Evolutionary conservation across 2,797 vertebrate genomes (phyloP).

Genomic region (Zenarchopterus dispar): DNA sequence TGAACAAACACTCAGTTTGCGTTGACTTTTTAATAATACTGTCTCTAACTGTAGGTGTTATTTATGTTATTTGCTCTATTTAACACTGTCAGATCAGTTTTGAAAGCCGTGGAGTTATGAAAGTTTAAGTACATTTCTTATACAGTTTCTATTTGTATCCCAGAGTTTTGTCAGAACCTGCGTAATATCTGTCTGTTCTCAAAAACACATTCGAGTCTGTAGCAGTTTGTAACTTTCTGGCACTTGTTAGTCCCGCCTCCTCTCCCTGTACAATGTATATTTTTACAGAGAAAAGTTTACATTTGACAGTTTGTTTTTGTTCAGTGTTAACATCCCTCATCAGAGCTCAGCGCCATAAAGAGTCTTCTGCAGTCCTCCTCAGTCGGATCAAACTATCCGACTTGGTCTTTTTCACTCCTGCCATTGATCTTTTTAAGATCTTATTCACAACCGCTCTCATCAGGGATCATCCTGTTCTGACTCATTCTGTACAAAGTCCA

Average conservation of each 20-base stretch:
- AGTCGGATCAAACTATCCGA: not conserved
- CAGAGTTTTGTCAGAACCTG: constrained; percentile 22
- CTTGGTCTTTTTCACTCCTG: not conserved
- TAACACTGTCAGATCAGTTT: constrained; percentile 3
- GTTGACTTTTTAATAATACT: not conserved
- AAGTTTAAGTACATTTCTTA: constrained; percentile 13
- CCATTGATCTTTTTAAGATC: constrained; percentile 3
- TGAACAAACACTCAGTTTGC: not conserved
- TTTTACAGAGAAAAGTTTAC: constrained; percentile 31
- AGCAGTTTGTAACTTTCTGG: not conserved
- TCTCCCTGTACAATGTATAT: not conserved
- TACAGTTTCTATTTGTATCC: constrained; percentile 7
- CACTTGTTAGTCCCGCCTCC: not conserved
- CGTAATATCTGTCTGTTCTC: constrained; percentile 10
- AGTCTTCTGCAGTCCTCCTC: constrained; percentile 20
- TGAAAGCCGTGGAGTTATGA: constrained; percentile 7
- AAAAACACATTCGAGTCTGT: not conserved
- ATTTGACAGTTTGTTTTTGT: not conserved
- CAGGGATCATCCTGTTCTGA: constrained; percentile 1
- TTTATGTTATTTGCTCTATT: constrained; percentile 27
- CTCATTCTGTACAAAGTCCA: not conserved
- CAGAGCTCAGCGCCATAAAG: constrained; percentile 9
- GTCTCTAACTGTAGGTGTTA: constrained; percentile 15
- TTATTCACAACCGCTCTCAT: not conserved
- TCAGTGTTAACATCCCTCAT: not conserved